These are phyloP conservation scores for Aphaenogaster ashmeadi DNA, from an alignment of 1,140 invertebrate genomes.

Conservation along the genomic window DNA sequence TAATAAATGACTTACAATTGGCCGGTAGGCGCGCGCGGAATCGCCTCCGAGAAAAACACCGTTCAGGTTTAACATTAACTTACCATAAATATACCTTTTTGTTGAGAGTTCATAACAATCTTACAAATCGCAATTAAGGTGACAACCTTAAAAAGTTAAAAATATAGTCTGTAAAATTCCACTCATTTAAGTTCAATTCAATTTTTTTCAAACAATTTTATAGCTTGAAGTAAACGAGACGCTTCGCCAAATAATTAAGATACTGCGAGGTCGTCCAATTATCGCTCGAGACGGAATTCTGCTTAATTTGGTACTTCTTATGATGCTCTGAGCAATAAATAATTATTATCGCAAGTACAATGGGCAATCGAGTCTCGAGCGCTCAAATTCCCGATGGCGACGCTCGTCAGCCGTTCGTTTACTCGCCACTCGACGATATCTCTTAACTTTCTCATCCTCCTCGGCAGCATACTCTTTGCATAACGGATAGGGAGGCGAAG, in stretches of 20 bases:
- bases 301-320: slow-evolving; percentile 24
- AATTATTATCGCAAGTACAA: slow-evolving; percentile 58
- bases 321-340: slow-evolving; percentile 41
- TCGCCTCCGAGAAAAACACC: slow-evolving; percentile 3
- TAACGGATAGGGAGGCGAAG: slow-evolving; percentile 36
- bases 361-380: slow-evolving; percentile 61
- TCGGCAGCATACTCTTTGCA: slow-evolving; percentile 45
- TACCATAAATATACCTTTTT: not conserved
- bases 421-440: slow-evolving; percentile 57
- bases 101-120: not conserved
- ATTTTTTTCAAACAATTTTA: not conserved
- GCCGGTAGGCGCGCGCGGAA: not conserved
- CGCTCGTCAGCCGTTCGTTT: slow-evolving; percentile 61
- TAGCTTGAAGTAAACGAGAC: not conserved
- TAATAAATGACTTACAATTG: slow-evolving; percentile 54
- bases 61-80: slow-evolving; percentile 3
- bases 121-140: not conserved
- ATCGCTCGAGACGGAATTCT: not conserved
- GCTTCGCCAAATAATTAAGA: not conserved
- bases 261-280: not conserved
- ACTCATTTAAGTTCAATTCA: not conserved
- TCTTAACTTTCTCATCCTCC: slow-evolving; percentile 5
- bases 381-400: slow-evolving; percentile 52
- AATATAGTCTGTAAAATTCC: not conserved
- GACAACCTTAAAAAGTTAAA: not conserved